phyloP scores from a whole-genome alignment of 2,797 vertebrate genomes.

The Cirrhinus mrigala region DNA sequence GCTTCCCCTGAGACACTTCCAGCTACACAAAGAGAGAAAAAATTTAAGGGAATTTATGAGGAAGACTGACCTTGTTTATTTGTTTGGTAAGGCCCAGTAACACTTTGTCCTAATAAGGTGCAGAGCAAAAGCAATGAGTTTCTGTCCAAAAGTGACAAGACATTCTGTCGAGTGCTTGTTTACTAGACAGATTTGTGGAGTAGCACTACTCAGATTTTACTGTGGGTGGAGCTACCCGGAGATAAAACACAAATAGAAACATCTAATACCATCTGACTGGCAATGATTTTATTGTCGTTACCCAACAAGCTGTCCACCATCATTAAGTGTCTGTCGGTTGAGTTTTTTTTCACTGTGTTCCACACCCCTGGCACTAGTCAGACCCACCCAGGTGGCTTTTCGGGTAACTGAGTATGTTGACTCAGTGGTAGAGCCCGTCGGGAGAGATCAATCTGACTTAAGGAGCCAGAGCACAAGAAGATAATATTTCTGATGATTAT shows the following conservation, averaged over 20 bases:
- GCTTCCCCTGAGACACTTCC: slow-evolving; percentile 85
- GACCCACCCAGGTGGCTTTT: neutral
- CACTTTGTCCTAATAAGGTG: slow-evolving; percentile 15
- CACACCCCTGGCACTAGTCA: neutral
- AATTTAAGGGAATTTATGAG: slow-evolving; percentile 5
- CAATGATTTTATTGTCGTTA: neutral
- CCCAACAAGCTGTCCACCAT: no score
- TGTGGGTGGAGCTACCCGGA: neutral
- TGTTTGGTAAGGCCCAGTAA: neutral
- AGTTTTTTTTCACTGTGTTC: neutral
- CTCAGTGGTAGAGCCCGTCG: neutral
- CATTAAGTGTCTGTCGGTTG: neutral
- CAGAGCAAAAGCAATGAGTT: neutral
- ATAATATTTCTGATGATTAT: no score
- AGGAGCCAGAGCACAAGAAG: neutral
- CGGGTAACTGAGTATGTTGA: neutral
- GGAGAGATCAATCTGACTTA: neutral
- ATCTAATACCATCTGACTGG: neutral
- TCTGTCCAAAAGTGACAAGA: neutral
- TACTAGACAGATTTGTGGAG: neutral
- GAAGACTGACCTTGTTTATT: neutral
- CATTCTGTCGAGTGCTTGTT: neutral
- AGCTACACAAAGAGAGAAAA: slow-evolving; percentile 71
- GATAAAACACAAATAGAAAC: neutral
- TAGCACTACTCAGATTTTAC: neutral